Evolutionary conservation across 2,113 vertebrate genomes (phyloP).

Genomic region (Gasterosteus nipponicus): DNA sequence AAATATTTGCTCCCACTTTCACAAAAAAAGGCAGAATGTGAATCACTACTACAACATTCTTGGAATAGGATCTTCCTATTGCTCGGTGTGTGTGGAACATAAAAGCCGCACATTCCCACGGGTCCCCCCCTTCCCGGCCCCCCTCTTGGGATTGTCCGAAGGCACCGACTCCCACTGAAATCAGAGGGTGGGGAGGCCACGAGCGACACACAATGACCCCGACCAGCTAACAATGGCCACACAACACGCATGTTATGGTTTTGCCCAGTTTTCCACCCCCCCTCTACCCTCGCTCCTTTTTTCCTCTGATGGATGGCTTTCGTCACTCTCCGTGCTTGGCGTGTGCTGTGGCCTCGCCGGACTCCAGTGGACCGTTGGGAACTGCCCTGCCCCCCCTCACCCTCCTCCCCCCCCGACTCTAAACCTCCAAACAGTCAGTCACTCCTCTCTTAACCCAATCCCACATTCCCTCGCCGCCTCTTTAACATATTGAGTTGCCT

Average conservation of each 20-base stretch:
- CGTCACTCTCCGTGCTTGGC: slow-evolving; percentile 65
- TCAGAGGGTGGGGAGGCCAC: slow-evolving; percentile 63
- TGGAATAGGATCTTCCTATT: slow-evolving; percentile 31
- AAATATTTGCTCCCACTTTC: neutral
- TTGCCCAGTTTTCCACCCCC: slow-evolving; percentile 31
- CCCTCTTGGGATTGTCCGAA: slow-evolving; percentile 53
- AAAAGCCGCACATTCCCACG: slow-evolving; percentile 60
- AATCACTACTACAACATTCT: neutral
- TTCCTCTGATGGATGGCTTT: slow-evolving; percentile 75
- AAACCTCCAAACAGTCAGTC: slow-evolving; percentile 59
- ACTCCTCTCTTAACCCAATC: slow-evolving; percentile 45
- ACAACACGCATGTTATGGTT: slow-evolving; percentile 69
- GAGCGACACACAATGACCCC: slow-evolving; percentile 64
- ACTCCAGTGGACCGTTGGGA: slow-evolving; percentile 65
- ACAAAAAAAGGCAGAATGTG: neutral
- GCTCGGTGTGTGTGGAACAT: slow-evolving; percentile 36
- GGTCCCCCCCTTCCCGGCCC: slow-evolving; percentile 10
- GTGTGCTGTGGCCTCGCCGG: slow-evolving; percentile 60
- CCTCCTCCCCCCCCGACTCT: slow-evolving; percentile 53
- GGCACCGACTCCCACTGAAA: slow-evolving; percentile 62
- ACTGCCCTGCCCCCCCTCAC: slow-evolving; percentile 60
- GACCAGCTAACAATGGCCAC: slow-evolving; percentile 71
- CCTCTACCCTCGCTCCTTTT: slow-evolving; percentile 29
- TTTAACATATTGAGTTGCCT: slow-evolving; percentile 37
- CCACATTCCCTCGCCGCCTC: slow-evolving; percentile 13